Evolutionary conservation across 2,888 invertebrate genomes (phyloP), one percentile per base, ranked within the genome.

Genomic region (Acrobasis suavella): DNA sequence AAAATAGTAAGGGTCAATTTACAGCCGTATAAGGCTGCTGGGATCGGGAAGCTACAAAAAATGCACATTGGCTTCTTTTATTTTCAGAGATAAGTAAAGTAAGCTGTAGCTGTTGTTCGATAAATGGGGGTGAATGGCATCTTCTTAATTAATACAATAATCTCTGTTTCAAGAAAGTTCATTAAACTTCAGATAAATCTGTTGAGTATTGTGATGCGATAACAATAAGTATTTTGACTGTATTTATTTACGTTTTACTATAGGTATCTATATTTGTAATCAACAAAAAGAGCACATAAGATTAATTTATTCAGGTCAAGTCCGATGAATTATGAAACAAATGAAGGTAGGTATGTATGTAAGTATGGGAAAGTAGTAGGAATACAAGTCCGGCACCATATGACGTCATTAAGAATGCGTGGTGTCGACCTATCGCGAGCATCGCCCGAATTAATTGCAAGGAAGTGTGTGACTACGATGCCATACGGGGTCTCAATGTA

Each of bases 381-480:
- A 56, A 22, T 70, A 69, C 70, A 71, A 72, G 42, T 69, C 70
- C 72, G 72, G 77, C 76, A 77, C 78, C 85, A 85, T 87, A 81
- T 85, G 87, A 86, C 81, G 78, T 81, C 83, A 88, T 91, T 88
- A 82, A 68, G 80, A 84, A 90, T 91, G 82, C 87, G 79, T 77
- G 73, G 76, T 79, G 77, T 72, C 73, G 69, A 77, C 82, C 80
- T 91, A 91, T 91, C 91, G 83, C 78, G 80, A 83, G 82, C 83
- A 88, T 89, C 89, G 79, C 80, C 74, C 77, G 83, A 88, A 89
- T 90, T 91, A 90, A 91, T 90, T 83, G 87, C 87, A 88, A 91
- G 89, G 87, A 91, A 87, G 80, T 82, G 77, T 80, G 73, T 76
- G 72, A 72, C 77, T 77, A 73, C 76, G 75, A 83, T 76, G 77